Conservation (phyloP, 2,797 vertebrate species). For the Sebastes hubbsi region DNA sequence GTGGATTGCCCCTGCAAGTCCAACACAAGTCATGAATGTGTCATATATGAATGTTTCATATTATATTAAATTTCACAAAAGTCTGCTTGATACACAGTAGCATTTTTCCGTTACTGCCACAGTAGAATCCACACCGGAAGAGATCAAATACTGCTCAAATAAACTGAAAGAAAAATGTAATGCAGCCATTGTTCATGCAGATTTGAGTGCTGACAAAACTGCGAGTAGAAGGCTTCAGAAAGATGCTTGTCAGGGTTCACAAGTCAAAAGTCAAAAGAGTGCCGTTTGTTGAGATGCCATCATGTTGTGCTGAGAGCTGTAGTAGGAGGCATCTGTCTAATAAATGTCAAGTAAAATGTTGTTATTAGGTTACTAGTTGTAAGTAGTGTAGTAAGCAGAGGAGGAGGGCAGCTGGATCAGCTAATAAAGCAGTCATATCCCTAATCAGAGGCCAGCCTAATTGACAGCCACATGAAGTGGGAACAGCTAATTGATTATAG, state of each 20-base stretch:
- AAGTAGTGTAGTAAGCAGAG: constrained; percentile 56
- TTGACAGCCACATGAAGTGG: constrained; percentile 78
- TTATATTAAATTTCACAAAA: neutral
- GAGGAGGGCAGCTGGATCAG: constrained; percentile 44
- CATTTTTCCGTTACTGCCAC: neutral
- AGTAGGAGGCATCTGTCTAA: constrained; percentile 23
- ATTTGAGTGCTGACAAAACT: neutral
- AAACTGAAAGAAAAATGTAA: neutral
- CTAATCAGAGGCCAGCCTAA: constrained; percentile 60
- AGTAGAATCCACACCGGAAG: neutral
- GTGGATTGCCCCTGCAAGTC: neutral
- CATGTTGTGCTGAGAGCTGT: neutral
- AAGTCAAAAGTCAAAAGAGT: neutral
- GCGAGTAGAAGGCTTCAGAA: neutral
- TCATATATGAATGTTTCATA: neutral
- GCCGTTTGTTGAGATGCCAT: neutral
- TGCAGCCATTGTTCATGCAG: neutral
- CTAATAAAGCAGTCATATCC: constrained; percentile 66
- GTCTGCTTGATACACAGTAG: neutral
- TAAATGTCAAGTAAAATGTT: constrained; percentile 53
- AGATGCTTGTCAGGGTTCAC: neutral
- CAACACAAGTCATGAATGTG: neutral
- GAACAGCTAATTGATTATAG: constrained; percentile 85
- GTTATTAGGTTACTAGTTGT: constrained; percentile 62
- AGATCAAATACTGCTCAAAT: neutral